Evolutionary conservation across 2,888 invertebrate species (phyloP).

Genomic region (Panorpa germanica): DNA sequence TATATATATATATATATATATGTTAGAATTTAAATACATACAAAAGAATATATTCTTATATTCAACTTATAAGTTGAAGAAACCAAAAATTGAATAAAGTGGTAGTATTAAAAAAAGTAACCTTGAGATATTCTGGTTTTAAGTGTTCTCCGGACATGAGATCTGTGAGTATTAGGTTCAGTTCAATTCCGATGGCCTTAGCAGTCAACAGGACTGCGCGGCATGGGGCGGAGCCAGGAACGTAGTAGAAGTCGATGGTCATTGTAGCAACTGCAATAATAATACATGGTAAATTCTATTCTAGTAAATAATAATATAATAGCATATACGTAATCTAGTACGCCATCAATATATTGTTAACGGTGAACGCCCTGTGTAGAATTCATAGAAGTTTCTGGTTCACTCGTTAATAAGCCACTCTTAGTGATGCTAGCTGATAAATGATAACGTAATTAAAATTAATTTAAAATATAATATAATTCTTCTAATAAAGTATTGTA

Average conservation of each 20-base stretch:
- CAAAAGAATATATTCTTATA: not conserved
- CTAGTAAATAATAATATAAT: too few species aligned
- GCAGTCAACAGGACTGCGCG: conserved; percentile 42
- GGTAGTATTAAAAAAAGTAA: conserved; percentile 18
- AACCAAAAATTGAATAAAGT: not conserved
- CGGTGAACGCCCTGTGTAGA: too few species aligned
- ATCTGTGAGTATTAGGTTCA: conserved; percentile 41
- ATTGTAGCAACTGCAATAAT: not conserved
- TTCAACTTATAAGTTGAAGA: not conserved
- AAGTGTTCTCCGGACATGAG: conserved; percentile 42
- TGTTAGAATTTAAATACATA: not conserved
- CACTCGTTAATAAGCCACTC: too few species aligned
- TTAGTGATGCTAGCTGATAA: too few species aligned
- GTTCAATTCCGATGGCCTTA: conserved; percentile 40
- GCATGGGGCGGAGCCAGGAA: conserved; percentile 44
- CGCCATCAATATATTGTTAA: too few species aligned
- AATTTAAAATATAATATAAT: too few species aligned
- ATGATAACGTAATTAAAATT: too few species aligned
- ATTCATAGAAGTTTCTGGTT: too few species aligned
- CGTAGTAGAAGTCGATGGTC: conserved; percentile 41
- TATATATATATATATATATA: too few species aligned
- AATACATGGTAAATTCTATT: not conserved
- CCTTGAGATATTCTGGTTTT: conserved; percentile 50
- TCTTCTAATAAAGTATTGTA: too few species aligned
- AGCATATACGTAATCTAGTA: too few species aligned